Evolutionary conservation across 2,888 invertebrate species (phyloP), one percentile per base, ranked within the genome.

Genomic region (Ceriagrion tenellum): DNA sequence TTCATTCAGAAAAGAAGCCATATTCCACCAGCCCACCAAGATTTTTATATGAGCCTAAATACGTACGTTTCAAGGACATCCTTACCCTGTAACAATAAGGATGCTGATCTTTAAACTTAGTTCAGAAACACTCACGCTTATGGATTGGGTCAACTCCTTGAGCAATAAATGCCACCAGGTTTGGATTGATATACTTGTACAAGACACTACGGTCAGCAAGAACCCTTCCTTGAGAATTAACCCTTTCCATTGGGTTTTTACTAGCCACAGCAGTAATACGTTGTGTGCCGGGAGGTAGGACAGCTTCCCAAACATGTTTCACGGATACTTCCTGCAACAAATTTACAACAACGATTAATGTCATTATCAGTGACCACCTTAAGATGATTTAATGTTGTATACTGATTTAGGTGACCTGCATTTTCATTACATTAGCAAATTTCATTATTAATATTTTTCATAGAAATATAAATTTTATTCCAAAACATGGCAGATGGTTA

Each of bases 141-240:
- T 98, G 98, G 95, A 98, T 96, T 18, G 97, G 97, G 96, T 99
- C 98, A 30, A 98, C 97, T 59, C 98, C 98, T 96, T 98, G 98
- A 0, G 99, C 98, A 55, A 98, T 98, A 95, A 99, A 97, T 26
- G 99, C 99, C 95, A 99, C 98, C 96, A 99, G 97, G 97, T 99
- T 99, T 56, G 99, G 99, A 97, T 99, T 99, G 96, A 99, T 98
- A 97, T 99, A 99, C 97, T 99, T 99, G 97, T 99, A 99, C 74
- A 99, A 98, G 95, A 99, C 99, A 96, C 99, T 99, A 96, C 99
- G 98, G 97, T 99, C 99, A 69, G 98, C 98, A 96, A 99, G 97
- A 95, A 99, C 99, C 96, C 99, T 98, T 55, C 99, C 99, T 96
- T 99, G 99, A 0, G 99, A 99, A 97, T 99, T 99, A 30, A 99